phyloP scores from a whole-genome alignment of 2,888 invertebrate species.

The Diploptera punctata region DNA sequence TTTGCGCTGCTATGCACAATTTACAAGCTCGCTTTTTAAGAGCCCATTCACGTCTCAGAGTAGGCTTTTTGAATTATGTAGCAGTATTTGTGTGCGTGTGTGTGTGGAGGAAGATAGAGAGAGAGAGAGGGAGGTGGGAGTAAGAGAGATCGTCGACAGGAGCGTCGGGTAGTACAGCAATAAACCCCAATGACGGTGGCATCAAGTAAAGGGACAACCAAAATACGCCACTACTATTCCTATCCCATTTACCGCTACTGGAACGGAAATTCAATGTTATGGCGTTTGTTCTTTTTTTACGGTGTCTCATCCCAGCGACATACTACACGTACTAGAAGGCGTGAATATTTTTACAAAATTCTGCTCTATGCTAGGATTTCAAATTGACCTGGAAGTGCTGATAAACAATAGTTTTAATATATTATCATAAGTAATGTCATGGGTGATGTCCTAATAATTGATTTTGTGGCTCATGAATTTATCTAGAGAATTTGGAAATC shows the following conservation, averaged over 20 bases:
- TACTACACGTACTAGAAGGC: too few relatives aligned
- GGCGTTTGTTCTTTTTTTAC: neutral
- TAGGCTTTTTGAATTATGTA: slow-evolving; percentile 37
- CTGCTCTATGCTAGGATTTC: too few relatives aligned
- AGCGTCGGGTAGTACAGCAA: neutral
- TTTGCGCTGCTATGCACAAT: slow-evolving; percentile 34
- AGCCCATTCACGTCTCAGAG: slow-evolving; percentile 36
- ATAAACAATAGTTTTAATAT: too few relatives aligned
- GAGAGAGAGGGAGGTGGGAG: neutral
- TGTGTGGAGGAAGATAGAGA: neutral
- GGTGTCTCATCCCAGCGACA: too few relatives aligned
- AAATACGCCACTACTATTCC: neutral
- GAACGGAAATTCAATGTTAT: slow-evolving; percentile 13
- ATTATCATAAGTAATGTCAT: too few relatives aligned
- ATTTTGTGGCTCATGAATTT: too few relatives aligned
- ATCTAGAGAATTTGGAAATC: too few relatives aligned
- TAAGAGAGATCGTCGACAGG: slow-evolving; percentile 16
- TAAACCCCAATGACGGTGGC: slow-evolving; percentile 21
- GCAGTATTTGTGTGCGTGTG: too few relatives aligned
- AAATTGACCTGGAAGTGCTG: too few relatives aligned
- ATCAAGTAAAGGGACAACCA: slow-evolving; percentile 15
- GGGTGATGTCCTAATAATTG: too few relatives aligned
- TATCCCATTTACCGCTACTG: neutral
- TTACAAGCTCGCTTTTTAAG: slow-evolving; percentile 37
- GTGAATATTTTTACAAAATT: too few relatives aligned